Evolutionary conservation across 2,888 invertebrate genomes (phyloP).

Genomic region (Cephonodes hylas): DNA sequence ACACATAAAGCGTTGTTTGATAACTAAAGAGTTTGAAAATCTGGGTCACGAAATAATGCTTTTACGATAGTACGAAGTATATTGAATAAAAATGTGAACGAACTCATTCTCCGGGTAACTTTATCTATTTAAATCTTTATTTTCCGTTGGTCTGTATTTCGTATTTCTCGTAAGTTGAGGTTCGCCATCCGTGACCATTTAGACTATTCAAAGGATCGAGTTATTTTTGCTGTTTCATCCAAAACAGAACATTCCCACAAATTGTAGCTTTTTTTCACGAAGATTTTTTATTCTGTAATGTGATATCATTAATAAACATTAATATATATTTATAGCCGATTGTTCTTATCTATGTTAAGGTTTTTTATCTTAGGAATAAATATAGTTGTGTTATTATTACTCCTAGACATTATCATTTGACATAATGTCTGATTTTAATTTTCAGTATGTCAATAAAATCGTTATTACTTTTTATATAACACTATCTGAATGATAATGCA

Average conservation of each 20-base stretch:
- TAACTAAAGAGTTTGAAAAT: conserved; percentile 1
- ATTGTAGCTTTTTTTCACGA: too few relatives aligned
- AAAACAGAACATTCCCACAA: not conserved
- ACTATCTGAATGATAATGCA: too few relatives aligned
- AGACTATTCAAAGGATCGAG: not conserved
- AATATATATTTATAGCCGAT: too few relatives aligned
- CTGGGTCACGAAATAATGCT: conserved; percentile 1
- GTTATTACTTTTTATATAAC: too few relatives aligned
- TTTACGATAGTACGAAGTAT: not conserved
- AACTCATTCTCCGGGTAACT: conserved; percentile 4
- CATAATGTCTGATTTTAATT: too few relatives aligned
- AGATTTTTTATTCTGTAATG: too few relatives aligned
- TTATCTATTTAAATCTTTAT: not conserved
- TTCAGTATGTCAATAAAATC: too few relatives aligned
- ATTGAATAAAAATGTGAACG: not conserved
- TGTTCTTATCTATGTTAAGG: too few relatives aligned
- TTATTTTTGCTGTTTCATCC: not conserved
- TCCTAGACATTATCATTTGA: too few relatives aligned
- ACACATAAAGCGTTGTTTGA: not conserved
- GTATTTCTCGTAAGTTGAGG: not conserved
- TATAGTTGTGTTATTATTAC: too few relatives aligned
- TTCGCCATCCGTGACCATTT: not conserved
- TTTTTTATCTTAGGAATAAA: too few relatives aligned
- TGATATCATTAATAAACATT: too few relatives aligned
- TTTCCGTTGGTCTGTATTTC: not conserved